phyloP scores from a whole-genome alignment of 2,888 invertebrate species.

The Oscheius onirici region DNA sequence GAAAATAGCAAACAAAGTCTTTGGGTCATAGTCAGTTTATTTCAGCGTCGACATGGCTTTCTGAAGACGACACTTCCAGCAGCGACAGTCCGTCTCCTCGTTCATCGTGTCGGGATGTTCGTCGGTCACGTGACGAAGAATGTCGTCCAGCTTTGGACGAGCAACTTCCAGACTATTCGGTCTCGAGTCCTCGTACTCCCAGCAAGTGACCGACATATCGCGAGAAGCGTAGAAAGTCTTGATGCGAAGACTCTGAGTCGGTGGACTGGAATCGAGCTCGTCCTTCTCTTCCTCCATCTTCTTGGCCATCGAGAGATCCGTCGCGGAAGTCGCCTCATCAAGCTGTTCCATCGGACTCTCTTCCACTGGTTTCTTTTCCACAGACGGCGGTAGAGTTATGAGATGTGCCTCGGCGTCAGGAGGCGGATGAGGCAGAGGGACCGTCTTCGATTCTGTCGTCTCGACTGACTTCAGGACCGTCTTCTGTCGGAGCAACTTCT shows the following conservation, averaged over 20 bases:
- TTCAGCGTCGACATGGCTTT: not conserved
- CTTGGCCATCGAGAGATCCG: too few relatives aligned
- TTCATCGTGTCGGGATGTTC: not conserved
- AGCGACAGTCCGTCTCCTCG: not conserved
- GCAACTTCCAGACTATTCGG: not conserved
- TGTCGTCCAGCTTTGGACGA: slow-evolving; percentile 4
- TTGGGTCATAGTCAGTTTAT: too few relatives aligned
- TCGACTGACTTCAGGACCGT: too few relatives aligned
- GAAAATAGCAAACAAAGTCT: too few relatives aligned
- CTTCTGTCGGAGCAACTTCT: too few relatives aligned
- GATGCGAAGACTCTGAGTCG: not conserved
- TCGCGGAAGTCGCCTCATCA: too few relatives aligned
- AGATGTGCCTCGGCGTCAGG: too few relatives aligned
- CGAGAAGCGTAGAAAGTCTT: not conserved
- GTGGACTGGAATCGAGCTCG: not conserved
- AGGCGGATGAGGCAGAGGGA: too few relatives aligned
- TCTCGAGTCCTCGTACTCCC: slow-evolving; percentile 3
- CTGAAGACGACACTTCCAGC: slow-evolving; percentile 20
- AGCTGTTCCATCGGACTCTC: too few relatives aligned
- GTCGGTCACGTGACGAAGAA: not conserved
- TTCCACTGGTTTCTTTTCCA: too few relatives aligned
- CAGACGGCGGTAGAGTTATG: too few relatives aligned
- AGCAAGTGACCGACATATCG: not conserved
- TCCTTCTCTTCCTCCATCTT: not conserved
- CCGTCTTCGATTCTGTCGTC: too few relatives aligned